A percentile compares a stretch with the other conserved stretches of the same genome.
phyloP scores from a whole-genome alignment of 2,888 invertebrate genomes.

The Aquatica leii region DNA sequence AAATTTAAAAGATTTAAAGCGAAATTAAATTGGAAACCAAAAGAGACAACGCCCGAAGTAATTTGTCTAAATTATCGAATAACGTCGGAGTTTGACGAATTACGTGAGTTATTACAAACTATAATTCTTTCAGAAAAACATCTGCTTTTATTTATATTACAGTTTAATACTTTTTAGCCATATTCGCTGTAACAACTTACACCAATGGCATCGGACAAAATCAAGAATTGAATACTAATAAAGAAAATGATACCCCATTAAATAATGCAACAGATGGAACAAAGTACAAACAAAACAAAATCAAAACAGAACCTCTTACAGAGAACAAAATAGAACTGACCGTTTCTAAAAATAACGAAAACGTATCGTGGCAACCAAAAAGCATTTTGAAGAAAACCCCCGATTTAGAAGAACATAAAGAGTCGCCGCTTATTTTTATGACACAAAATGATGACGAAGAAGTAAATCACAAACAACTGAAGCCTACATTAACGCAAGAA shows the following conservation, averaged over 20 bases:
- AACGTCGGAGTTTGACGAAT: conserved; percentile 24
- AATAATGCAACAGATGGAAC: too few species aligned
- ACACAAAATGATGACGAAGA: conserved; percentile 34
- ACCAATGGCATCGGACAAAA: too few species aligned
- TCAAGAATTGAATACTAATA: too few species aligned
- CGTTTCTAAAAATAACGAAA: too few species aligned
- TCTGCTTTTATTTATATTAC: too few species aligned
- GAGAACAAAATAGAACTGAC: too few species aligned
- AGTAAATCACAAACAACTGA: conserved; percentile 1
- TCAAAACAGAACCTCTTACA: too few species aligned
- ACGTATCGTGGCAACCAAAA: conserved; percentile 4
- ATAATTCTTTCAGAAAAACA: too few species aligned
- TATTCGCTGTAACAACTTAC: too few species aligned
- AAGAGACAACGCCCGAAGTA: conserved; percentile 16
- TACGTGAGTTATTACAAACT: conserved; percentile 20
- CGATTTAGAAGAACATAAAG: conserved; percentile 18
- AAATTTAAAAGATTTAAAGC: conserved; percentile 23
- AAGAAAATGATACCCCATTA: too few species aligned
- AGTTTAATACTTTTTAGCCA: too few species aligned
- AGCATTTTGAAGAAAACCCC: conserved; percentile 19
- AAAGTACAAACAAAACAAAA: too few species aligned
- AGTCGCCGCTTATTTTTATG: conserved; percentile 39
- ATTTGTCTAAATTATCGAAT: conserved; percentile 24
- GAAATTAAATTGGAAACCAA: conserved; percentile 15
- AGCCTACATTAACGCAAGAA: not conserved